Evolutionary conservation across 37 sponge, comb jelly and placozoan genomes (phyloP).

Genomic region (Cliona cf. orientalis): DNA sequence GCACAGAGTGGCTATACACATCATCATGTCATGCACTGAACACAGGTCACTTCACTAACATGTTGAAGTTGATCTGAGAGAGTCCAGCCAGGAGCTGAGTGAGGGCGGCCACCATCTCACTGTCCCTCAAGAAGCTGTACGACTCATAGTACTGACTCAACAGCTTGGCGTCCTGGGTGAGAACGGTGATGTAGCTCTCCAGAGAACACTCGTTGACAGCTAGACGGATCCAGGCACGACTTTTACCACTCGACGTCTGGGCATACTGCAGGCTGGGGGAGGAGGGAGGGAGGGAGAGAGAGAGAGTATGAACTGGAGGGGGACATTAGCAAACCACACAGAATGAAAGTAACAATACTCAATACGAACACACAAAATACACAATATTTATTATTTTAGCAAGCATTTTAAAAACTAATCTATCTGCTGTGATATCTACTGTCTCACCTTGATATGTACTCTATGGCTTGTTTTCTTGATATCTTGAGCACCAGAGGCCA

Average conservation of each 20-base stretch:
- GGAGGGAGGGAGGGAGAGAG: background rate
- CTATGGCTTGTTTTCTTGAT: conserved; percentile 82
- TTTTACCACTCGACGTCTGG: conserved; percentile 76
- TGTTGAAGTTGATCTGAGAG: conserved; percentile 59
- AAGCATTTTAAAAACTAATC: background rate
- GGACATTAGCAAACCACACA: no score
- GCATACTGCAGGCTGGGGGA: conserved; percentile 81
- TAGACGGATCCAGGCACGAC: conserved; percentile 67
- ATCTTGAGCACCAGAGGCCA: conserved; percentile 83
- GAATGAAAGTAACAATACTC: no score
- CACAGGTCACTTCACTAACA: conserved; percentile 35
- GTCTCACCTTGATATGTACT: conserved; percentile 74
- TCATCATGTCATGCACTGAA: background rate
- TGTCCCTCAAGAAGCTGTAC: conserved; percentile 75
- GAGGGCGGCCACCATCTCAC: conserved; percentile 58
- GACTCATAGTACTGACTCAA: conserved; percentile 81
- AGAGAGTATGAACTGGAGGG: no score
- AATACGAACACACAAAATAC: no score
- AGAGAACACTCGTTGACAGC: conserved; percentile 92
- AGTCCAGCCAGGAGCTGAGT: conserved; percentile 71
- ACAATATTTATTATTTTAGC: no score
- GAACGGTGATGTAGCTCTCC: conserved; percentile 91
- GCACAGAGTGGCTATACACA: background rate
- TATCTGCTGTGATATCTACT: no score
- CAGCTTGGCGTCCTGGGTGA: conserved; percentile 64